Percentiles rank a stretch among this genome's conserved stretches.
phyloP scores from a whole-genome alignment of 2,888 invertebrate genomes.

The Amphimallon solstitiale region DNA sequence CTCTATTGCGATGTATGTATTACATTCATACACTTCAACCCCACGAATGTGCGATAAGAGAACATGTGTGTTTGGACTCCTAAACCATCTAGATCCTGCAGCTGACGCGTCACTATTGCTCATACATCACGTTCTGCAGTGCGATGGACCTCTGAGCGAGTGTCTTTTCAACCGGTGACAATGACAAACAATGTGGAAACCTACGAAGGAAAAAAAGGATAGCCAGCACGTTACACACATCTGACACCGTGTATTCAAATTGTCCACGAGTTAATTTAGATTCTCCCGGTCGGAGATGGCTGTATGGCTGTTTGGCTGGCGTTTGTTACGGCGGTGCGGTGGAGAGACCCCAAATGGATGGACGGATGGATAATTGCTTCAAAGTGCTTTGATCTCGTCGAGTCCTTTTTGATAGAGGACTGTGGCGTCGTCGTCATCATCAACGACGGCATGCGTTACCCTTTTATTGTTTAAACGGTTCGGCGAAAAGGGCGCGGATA shows the following conservation, averaged over 20 bases:
- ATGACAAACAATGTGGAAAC: neutral
- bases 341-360: no score
- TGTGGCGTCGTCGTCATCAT: neutral
- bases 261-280: no score
- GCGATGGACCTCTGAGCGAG: neutral
- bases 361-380: no score
- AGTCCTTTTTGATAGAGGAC: slow-evolving; percentile 2
- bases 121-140: neutral
- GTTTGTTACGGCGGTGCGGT: no score
- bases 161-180: neutral
- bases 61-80: slow-evolving; percentile 26
- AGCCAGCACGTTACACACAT: neutral
- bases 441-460: neutral
- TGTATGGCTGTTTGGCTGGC: no score
- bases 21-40: no score
- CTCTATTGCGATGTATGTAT: no score
- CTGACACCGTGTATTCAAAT: neutral
- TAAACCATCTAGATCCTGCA: slow-evolving; percentile 42
- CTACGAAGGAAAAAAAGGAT: no score
- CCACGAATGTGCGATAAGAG: neutral
- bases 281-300: no score
- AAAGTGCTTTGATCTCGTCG: neutral
- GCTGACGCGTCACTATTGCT: slow-evolving; percentile 32
- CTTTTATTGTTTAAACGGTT: slow-evolving; percentile 7
- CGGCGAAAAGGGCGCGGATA: slow-evolving; percentile 1